These are phyloP conservation scores for Campopleginae sp. DNA, from an alignment of 2,888 invertebrate genomes.

Conservation along the genomic window DNA sequence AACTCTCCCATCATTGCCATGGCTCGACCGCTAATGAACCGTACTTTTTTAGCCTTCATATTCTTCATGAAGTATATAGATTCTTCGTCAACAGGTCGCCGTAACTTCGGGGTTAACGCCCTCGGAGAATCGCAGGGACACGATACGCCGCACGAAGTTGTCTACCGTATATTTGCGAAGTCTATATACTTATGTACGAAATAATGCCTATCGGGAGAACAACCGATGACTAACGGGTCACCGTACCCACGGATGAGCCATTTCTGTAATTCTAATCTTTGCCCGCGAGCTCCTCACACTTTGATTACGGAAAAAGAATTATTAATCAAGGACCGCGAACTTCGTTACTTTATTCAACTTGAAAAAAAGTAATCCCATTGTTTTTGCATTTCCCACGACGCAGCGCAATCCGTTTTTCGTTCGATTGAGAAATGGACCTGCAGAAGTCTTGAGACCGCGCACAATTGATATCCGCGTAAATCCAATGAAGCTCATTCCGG, in stretches of 20 bases:
- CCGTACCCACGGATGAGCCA: conserved; percentile 29
- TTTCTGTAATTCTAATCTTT: conserved; percentile 25
- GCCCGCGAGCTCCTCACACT: conserved; percentile 30
- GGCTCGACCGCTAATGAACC: conserved; percentile 19
- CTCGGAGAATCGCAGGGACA: conserved; percentile 74
- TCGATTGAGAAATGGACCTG: neutral
- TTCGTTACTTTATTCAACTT: neutral
- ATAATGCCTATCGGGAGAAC: conserved; percentile 33
- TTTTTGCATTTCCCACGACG: neutral
- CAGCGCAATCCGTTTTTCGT: neutral
- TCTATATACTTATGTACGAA: neutral
- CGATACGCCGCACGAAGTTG: conserved; percentile 52
- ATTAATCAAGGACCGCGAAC: neutral
- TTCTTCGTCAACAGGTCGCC: conserved; percentile 60
- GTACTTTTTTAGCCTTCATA: conserved; percentile 19
- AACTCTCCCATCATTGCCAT: conserved; percentile 30
- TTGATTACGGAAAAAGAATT: neutral
- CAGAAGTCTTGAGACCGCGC: neutral
- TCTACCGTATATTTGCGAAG: neutral
- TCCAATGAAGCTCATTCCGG: neutral
- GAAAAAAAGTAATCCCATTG: neutral
- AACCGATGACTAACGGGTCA: conserved; percentile 57
- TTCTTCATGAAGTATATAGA: conserved; percentile 25
- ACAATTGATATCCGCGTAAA: neutral
- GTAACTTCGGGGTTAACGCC: conserved; percentile 73